These are phyloP conservation scores for Myzus persicae DNA, from an alignment of 1,140 invertebrate genomes.

Conservation along the genomic window DNA sequence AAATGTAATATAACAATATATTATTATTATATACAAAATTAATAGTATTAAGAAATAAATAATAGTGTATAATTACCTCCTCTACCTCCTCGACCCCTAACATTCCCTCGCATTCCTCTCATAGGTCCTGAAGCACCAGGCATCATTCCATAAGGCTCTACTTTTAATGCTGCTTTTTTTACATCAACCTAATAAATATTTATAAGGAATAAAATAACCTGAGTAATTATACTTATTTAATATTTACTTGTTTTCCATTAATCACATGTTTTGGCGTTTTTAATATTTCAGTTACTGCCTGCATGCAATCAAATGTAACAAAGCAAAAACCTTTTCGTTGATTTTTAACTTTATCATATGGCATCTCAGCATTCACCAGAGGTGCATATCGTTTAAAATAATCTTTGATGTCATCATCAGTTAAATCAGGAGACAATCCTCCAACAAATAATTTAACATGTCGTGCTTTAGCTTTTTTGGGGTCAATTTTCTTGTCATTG, in stretches of 20 bases:
- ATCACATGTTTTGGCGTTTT: slow-evolving; percentile 92
- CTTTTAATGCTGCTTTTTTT: slow-evolving; percentile 91
- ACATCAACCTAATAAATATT: slow-evolving; percentile 75
- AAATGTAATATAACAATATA: not conserved
- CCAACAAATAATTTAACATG: slow-evolving; percentile 96
- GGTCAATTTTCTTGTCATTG: slow-evolving; percentile 93
- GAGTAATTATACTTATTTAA: not conserved
- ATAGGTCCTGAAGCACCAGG: slow-evolving; percentile 66
- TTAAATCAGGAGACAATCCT: slow-evolving; percentile 85
- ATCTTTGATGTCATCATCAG: slow-evolving; percentile 90
- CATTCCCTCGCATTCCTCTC: slow-evolving; percentile 69
- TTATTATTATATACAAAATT: not conserved
- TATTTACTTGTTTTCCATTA: slow-evolving; percentile 82
- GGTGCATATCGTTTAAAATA: slow-evolving; percentile 91
- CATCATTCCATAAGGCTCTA: slow-evolving; percentile 74
- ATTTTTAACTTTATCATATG: slow-evolving; percentile 95
- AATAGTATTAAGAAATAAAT: not conserved
- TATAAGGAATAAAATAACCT: not conserved
- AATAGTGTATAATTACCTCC: slow-evolving; percentile 62
- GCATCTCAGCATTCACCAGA: slow-evolving; percentile 87
- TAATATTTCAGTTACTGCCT: slow-evolving; percentile 87
- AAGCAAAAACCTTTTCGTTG: slow-evolving; percentile 95
- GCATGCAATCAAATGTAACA: slow-evolving; percentile 92
- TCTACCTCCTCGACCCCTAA: slow-evolving; percentile 74
- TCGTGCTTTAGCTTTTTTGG: slow-evolving; percentile 92